These are phyloP conservation scores for Lamellibrachia satsuma DNA, from an alignment of 2,888 invertebrate species.

Conservation along the genomic window DNA sequence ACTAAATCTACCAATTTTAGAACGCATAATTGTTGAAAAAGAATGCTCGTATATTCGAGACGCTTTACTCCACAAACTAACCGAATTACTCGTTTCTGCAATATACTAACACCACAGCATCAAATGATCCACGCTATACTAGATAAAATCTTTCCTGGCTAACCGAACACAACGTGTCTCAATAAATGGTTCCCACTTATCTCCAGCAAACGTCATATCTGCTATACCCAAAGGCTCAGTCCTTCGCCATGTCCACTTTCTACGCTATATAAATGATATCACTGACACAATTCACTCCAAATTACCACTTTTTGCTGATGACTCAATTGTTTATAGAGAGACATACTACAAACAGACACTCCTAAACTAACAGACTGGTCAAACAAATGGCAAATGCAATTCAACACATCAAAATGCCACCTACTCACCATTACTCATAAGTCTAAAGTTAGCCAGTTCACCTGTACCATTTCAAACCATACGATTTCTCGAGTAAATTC, in stretches of 20 bases:
- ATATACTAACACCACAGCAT: background rate
- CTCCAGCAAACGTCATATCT: background rate
- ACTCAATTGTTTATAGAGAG: background rate
- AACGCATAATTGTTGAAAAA: no score
- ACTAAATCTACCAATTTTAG: no score
- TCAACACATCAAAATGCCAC: background rate
- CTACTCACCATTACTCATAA: background rate
- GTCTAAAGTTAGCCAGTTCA: background rate
- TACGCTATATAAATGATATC: background rate
- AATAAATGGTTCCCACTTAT: background rate
- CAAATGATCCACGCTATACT: background rate
- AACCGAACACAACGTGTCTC: background rate
- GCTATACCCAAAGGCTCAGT: background rate
- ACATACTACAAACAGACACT: background rate
- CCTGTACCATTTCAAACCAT: background rate
- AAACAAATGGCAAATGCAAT: background rate
- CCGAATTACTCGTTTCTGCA: no score
- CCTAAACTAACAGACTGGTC: background rate
- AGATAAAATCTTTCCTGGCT: background rate
- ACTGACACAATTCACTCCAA: background rate
- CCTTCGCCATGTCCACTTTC: background rate
- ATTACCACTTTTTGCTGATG: background rate
- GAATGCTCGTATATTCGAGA: no score
- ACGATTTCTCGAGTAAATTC: background rate
- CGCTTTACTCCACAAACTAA: no score